Conservation (phyloP, 2,888 invertebrate genomes). For the Eupithecia pulchellata region DNA sequence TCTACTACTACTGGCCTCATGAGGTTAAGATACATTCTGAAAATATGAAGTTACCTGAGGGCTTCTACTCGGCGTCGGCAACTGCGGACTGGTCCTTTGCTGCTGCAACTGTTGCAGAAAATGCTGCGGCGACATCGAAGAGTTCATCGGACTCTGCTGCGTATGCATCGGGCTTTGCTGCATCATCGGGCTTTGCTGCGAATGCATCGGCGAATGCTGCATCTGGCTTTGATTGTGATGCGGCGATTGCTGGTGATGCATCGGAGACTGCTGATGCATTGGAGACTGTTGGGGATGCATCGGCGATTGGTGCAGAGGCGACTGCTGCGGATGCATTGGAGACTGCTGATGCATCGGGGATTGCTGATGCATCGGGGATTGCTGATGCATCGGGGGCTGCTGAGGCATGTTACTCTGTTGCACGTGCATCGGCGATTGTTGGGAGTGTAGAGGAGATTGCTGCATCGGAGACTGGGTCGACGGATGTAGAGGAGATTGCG, state of each 20-base stretch:
- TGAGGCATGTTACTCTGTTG: conserved; percentile 73
- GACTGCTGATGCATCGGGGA: conserved; percentile 70
- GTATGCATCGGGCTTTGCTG: conserved; percentile 70
- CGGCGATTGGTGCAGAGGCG: conserved; percentile 38
- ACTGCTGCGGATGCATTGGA: conserved; percentile 65
- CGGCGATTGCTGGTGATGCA: conserved; percentile 69
- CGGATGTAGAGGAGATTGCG: conserved; percentile 59
- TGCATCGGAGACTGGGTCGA: conserved; percentile 66
- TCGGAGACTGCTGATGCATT: conserved; percentile 62
- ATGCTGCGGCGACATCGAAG: conserved; percentile 67
- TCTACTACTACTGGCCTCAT: no score
- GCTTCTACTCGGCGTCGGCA: conserved; percentile 80
- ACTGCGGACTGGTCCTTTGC: conserved; percentile 78
- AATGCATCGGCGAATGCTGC: conserved; percentile 62
- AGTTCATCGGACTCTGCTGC: conserved; percentile 70
- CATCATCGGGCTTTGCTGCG: conserved; percentile 65
- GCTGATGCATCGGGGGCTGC: conserved; percentile 71
- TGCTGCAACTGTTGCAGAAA: conserved; percentile 74
- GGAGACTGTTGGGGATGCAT: conserved; percentile 61
- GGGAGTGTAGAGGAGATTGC: conserved; percentile 66
- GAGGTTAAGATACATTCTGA: no score
- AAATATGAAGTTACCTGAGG: conserved; percentile 66
- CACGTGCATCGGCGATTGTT: conserved; percentile 75
- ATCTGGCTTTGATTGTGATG: conserved; percentile 59
- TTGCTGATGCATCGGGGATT: conserved; percentile 74